A percentile compares a stretch with the other conserved stretches of the same genome.
phyloP scores from a whole-genome alignment of 2,888 invertebrate genomes.

The Germaria angustata region DNA sequence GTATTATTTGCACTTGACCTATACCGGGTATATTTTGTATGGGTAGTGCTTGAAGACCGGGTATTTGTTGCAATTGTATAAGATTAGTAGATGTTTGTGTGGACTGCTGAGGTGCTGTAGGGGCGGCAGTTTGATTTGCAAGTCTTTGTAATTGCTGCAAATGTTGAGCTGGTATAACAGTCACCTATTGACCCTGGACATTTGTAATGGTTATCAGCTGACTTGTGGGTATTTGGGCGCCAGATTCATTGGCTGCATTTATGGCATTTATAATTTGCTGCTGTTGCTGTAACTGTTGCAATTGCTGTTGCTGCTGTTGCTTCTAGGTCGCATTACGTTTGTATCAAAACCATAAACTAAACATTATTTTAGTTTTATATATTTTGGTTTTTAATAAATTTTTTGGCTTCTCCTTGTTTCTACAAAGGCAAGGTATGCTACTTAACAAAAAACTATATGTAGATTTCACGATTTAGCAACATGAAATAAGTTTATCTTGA shows the following conservation, averaged over 20 bases:
- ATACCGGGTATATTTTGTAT: conserved; percentile 89
- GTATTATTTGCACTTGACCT: conserved; percentile 87
- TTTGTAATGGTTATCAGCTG: conserved; percentile 87
- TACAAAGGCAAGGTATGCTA: neutral
- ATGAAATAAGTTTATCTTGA: conserved; percentile 8
- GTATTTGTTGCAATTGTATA: conserved; percentile 77
- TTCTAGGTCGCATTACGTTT: too few species aligned
- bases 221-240: conserved; percentile 78
- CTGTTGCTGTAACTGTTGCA: conserved; percentile 72
- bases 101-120: conserved; percentile 64
- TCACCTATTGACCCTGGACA: conserved; percentile 89
- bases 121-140: conserved; percentile 42
- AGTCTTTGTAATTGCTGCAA: conserved; percentile 80
- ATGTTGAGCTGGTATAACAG: conserved; percentile 88
- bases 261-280: conserved; percentile 76
- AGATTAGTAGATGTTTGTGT: conserved; percentile 70
- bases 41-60: conserved; percentile 83
- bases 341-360: too few species aligned
- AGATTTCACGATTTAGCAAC: neutral
- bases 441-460: conserved; percentile 9
- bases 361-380: conserved; percentile 22
- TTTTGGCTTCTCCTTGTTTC: conserved; percentile 28
- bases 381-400: conserved; percentile 20
- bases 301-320: conserved; percentile 66
- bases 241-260: conserved; percentile 72